Evolutionary conservation across 2,797 vertebrate genomes (phyloP).

Genomic region (Leptatherina wallacei): DNA sequence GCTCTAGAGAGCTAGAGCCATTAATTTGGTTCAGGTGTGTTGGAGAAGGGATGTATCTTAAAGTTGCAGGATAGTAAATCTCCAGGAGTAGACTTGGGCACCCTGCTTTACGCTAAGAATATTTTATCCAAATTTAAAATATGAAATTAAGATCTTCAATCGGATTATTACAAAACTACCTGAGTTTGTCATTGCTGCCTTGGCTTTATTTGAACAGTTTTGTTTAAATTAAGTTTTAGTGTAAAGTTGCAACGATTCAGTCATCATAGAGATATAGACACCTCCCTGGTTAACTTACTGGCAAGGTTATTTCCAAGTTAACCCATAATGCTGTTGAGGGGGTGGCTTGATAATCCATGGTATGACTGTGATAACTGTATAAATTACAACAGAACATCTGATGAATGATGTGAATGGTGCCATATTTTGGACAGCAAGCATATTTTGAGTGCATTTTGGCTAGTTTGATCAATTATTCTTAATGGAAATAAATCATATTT

Average conservation of each 20-base stretch:
- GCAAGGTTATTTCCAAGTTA: conserved; percentile 45
- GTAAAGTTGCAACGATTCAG: neutral
- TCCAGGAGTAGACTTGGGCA: no score
- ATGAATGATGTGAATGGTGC: neutral
- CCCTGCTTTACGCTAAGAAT: neutral
- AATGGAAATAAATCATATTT: no score
- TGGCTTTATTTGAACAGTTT: neutral
- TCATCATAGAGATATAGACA: conserved; percentile 19
- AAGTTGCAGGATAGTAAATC: no score
- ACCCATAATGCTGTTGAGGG: conserved; percentile 26
- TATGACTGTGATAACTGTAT: neutral
- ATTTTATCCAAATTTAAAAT: neutral
- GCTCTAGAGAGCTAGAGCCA: no score
- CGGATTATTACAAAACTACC: neutral
- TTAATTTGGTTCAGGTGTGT: no score
- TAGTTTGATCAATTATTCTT: no score
- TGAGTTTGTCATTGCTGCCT: neutral
- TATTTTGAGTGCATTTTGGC: no score
- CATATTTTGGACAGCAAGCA: no score
- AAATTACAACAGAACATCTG: neutral
- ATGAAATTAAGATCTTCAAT: neutral
- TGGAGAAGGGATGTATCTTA: no score
- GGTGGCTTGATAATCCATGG: neutral
- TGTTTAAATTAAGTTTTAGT: conserved; percentile 9
- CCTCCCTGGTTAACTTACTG: conserved; percentile 19